Evolutionary conservation across 2,113 vertebrate genomes (phyloP), one percentile per base, ranked within the genome.

Genomic region (Porphyrio hochstetteri): DNA sequence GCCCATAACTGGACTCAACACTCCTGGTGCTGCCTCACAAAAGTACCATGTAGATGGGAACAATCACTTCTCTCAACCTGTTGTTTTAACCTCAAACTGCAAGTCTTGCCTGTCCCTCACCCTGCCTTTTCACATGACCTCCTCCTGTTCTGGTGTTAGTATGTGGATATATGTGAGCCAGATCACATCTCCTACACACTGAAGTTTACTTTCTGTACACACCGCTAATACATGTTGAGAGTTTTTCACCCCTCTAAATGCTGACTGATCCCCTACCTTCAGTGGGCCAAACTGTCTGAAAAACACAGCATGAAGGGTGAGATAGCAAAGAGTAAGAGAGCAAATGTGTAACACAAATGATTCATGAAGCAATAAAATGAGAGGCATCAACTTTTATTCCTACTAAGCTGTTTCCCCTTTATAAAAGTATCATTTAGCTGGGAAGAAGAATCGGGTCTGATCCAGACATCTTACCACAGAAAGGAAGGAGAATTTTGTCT

Each of bases 391-490:
- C 14, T 74, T 60, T 88, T 90, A 75, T 46, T 77, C 56, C n/a
- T 24, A 61, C 48, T 46, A 52, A 71, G 59, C 23, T 60, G 27
- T 8, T 55, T 89, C 27, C 7, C 13, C 83, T 90, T 67, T 52
- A 56, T 67, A 60, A 72, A 82, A 88, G 23, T 55, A 55, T 57
- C 40, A 25, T 84, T 92, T 61, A 91, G 60, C 31, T 52, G 44
- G 0, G 0, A 70, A 65, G 42, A 65, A 40, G 24, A 63, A 57
- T 40, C 16, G 0, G 6, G 46, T 12, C 46, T 89, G 36, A 13
- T 82, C 48, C 77, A 87, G 78, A 63, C 24, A 88, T 92, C 83
- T 86, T 56, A 78, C 60, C 42, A 95, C 56, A 60, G 72, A 92
- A 92, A 88, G 56, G 77, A 88, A 70, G 36, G 53, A 88, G 40